Percentiles rank a stretch among this genome's conserved stretches.
phyloP scores from a whole-genome alignment of 2,797 vertebrate genomes.

The Petrocephalus schoutedeni region DNA sequence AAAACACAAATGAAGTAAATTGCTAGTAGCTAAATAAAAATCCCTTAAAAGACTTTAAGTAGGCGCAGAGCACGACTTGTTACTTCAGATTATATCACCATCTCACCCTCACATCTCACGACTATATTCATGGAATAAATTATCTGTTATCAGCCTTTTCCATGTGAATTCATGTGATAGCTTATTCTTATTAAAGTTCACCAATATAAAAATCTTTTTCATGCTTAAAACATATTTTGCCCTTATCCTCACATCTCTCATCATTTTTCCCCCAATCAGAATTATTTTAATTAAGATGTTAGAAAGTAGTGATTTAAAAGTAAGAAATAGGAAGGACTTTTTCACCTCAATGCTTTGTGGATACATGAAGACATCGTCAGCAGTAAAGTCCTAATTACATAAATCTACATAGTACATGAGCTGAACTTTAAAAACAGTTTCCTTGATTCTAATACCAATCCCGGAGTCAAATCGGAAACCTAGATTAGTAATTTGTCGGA shows the following conservation, averaged over 20 bases:
- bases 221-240: constrained; percentile 3
- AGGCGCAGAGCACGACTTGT: background rate
- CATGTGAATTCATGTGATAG: constrained; percentile 4
- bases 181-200: constrained; percentile 12
- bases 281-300: constrained; percentile 13
- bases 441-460: constrained; percentile 1
- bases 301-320: background rate
- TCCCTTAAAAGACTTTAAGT: background rate
- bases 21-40: background rate
- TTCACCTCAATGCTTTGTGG: background rate
- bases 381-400: constrained; percentile 13
- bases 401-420: background rate
- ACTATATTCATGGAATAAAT: background rate
- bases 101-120: background rate
- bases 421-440: background rate
- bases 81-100: constrained; percentile 9
- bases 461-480: background rate
- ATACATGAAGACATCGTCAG: background rate
- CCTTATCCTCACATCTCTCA: background rate
- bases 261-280: constrained; percentile 9
- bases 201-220: constrained; percentile 11
- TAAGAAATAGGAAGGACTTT: background rate
- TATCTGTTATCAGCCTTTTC: constrained; percentile 1
- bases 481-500: background rate
- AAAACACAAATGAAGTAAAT: background rate